Evolutionary conservation across 1,140 invertebrate species (phyloP), one percentile per base, ranked within the genome.

Genomic region (Brachionus sp.): DNA sequence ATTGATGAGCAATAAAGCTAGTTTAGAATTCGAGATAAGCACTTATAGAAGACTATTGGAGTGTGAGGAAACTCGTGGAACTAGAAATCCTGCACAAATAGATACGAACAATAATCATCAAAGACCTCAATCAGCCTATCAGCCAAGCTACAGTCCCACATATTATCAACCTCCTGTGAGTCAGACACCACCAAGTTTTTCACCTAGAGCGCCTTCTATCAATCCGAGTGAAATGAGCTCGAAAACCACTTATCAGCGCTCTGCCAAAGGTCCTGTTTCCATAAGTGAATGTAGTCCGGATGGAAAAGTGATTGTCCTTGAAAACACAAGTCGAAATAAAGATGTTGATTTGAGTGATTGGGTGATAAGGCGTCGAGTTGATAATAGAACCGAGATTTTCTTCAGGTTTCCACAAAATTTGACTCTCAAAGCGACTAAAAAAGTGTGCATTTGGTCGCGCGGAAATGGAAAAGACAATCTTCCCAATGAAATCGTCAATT

Each of bases 241-340:
- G 33, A 91, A 90, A 84, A 91, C 90, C 0, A 90, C 90, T 35
- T 91, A 89, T 86, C 90, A 90, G 84, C 86, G 90, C 66, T 90
- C 88, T 33, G 90, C 90, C 16, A 91, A 90, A 84, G 88, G 89
- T 4, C 87, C 87, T 29, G 86, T 91, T 19, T 87, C 89, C 16
- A 90, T 91, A 84, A 84, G 86, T 66, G 90, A 90, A 84, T 90
- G 88, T 68, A 86, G 88, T 70, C 89, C 90, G 2, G 89, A 89
- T 84, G 90, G 90, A 68, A 90, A 90, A 84, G 90, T 86, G 84
- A 89, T 91, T 64, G 86, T 87, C 0, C 73, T 91, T 19, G 90
- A 91, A 85, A 91, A 91, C 84, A 89, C 86, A 7, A 85, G 84
- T 82, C 57, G 86, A 85, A 70, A 85, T 84, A 84, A 82, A 84